Base-by-base conservation (phyloP, 2,113 vertebrate species). In the Tinamus guttatus region DNA sequence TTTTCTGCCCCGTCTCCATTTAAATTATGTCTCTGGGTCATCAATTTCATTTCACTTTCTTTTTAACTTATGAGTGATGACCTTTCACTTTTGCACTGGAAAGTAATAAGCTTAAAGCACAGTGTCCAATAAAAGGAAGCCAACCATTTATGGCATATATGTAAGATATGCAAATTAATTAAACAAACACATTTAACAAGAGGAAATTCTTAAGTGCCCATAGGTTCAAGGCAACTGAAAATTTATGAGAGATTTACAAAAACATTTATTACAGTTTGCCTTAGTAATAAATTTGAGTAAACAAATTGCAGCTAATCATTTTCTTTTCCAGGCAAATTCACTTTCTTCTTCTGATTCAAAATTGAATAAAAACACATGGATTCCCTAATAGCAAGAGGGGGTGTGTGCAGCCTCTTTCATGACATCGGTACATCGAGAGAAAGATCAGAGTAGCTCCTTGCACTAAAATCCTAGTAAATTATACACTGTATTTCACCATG, bases 11-110 rank as follows among this genome's bases (percentile, higher is more conserved):
- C 92, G 54, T 60, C 97, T 97, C 92, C 81, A 89, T 96, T 97
- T 97, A 96, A 97, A 94, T 90, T 94, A 49, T 92, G 56, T 97
- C 93, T 95, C 82, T 88, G 73, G 92, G 58, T 97, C 95, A 95
- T 96, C 89, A 94, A 47, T 96, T 97, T 96, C 56, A 90, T 91
- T 96, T 96, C 95, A 56, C 51, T 95, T 95, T 81, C 56, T 65
- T 79, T 91, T 96, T 84, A 91, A 77, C 77, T 95, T 96, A 79
- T 38, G 91, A 75, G 43, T 90, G 30, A 79, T 91, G 93, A 97
- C 77, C 40, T 98, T 97, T 94, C 87, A 94, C 45, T 94, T 96
- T 96, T 82, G 16, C 82, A 77, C 69, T 95, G 78, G 78, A 96
- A 94, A 96, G 56, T 62, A 96, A 94, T 98, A 92, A 96, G 88